A percentile compares a stretch with the other conserved stretches of the same genome.
phyloP scores from a whole-genome alignment of 1,140 invertebrate species.

The Drosophila burlai region DNA sequence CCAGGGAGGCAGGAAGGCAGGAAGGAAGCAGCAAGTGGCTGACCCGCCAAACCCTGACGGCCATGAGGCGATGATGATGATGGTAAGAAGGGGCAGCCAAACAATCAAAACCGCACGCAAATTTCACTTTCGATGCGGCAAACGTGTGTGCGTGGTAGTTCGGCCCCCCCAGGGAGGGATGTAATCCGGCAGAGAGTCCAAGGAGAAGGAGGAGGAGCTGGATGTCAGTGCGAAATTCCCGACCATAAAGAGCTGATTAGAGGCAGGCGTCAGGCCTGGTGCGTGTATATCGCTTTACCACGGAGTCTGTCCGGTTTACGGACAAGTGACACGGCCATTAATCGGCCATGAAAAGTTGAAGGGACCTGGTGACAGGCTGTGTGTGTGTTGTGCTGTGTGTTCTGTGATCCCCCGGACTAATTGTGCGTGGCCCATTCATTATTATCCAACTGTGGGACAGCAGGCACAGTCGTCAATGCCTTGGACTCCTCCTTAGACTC shows the following conservation, averaged over 20 bases:
- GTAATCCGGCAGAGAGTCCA: not conserved
- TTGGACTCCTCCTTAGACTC: no score
- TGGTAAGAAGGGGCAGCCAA: constrained; percentile 1
- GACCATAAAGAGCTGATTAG: constrained; percentile 54
- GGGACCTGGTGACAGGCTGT: not conserved
- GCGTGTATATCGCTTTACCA: not conserved
- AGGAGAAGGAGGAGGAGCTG: not conserved
- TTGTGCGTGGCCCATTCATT: constrained; percentile 20
- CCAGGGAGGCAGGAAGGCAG: not conserved
- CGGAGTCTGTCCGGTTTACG: not conserved
- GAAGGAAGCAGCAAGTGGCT: constrained; percentile 18
- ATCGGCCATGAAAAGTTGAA: not conserved
- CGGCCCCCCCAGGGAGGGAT: not conserved
- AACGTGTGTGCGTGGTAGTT: constrained; percentile 3
- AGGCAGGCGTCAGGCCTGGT: not conserved
- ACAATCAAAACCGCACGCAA: constrained; percentile 47
- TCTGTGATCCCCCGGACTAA: constrained; percentile 8
- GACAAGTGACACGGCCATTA: constrained; percentile 36
- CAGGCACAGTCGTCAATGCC: not conserved
- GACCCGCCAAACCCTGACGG: constrained; percentile 10
- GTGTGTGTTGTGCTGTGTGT: not conserved
- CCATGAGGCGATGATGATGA: not conserved
- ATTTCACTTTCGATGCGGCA: constrained; percentile 37
- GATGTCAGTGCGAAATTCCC: constrained; percentile 2
- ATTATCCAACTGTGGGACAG: constrained; percentile 2